Percentiles rank a stretch among this genome's conserved stretches.
Evolutionary conservation across 1,140 invertebrate genomes (phyloP).

Genomic region (Littorina saxatilis): DNA sequence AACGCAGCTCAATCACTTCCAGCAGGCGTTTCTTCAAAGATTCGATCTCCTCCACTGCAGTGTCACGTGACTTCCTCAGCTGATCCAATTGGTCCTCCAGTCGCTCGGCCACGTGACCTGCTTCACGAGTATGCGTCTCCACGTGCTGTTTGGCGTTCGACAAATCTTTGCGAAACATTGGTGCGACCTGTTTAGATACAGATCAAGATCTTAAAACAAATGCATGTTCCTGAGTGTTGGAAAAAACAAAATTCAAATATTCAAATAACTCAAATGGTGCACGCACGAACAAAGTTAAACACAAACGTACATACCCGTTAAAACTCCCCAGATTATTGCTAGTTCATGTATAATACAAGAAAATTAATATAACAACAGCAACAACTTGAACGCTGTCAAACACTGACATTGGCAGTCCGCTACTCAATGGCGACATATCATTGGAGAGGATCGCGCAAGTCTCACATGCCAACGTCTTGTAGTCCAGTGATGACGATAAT

Average conservation of each 20-base stretch:
- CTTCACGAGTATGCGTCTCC: background rate
- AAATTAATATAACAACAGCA: no score
- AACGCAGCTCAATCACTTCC: background rate
- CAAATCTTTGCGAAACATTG: constrained; percentile 24
- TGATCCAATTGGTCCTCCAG: constrained; percentile 31
- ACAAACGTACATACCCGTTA: no score
- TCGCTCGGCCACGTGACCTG: constrained; percentile 6
- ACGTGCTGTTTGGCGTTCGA: constrained; percentile 29
- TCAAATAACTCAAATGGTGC: no score
- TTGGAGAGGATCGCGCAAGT: no score
- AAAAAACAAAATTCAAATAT: background rate
- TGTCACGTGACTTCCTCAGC: constrained; percentile 26
- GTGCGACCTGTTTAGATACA: background rate
- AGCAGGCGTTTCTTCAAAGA: constrained; percentile 20
- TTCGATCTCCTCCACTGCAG: background rate
- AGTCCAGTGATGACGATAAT: no score
- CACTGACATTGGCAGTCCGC: no score
- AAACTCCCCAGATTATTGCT: no score
- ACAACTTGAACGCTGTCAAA: no score
- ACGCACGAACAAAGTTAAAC: no score
- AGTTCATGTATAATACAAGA: no score
- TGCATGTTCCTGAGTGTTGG: background rate
- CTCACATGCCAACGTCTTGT: no score
- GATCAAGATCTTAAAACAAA: background rate
- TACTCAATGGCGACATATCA: no score